Percentiles rank a stretch among this genome's conserved stretches.
Evolutionary conservation across 2,888 invertebrate species (phyloP).

Genomic region (Cantharis flavilabris): DNA sequence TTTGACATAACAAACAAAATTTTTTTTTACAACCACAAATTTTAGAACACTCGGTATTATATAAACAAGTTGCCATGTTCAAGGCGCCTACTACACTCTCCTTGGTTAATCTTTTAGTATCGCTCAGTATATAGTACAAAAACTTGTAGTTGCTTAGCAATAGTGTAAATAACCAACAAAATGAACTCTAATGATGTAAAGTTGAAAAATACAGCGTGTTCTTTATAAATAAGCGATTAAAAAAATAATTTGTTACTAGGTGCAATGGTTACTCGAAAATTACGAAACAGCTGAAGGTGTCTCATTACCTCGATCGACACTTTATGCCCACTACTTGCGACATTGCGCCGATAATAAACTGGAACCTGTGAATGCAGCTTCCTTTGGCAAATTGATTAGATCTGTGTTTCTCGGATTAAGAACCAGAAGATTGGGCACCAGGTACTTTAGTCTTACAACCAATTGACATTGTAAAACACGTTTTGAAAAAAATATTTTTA

Average conservation of each 20-base stretch:
- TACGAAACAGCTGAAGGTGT: constrained; percentile 95
- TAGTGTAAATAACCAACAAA: not conserved
- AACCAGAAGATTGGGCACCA: constrained; percentile 92
- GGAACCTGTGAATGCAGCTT: constrained; percentile 98
- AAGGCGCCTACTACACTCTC: too few relatives aligned
- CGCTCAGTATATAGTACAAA: not conserved
- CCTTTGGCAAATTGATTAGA: constrained; percentile 97
- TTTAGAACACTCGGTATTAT: too few relatives aligned
- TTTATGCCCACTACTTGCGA: constrained; percentile 95
- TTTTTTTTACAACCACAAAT: too few relatives aligned
- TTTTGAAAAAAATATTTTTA: not conserved
- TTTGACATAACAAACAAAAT: too few relatives aligned
- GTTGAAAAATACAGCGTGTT: not conserved
- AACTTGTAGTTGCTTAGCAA: not conserved
- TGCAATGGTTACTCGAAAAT: constrained; percentile 95
- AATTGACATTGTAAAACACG: not conserved
- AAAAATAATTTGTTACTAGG: constrained; percentile 58
- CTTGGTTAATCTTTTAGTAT: not conserved
- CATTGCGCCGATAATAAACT: constrained; percentile 93
- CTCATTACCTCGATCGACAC: constrained; percentile 71
- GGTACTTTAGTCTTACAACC: constrained; percentile 56
- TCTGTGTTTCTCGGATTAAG: constrained; percentile 96
- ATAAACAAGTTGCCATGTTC: too few relatives aligned
- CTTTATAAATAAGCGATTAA: not conserved
- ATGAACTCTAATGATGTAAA: not conserved